Evolutionary conservation across 2,888 invertebrate genomes (phyloP).

Genomic region (Machimus atricapillus): DNA sequence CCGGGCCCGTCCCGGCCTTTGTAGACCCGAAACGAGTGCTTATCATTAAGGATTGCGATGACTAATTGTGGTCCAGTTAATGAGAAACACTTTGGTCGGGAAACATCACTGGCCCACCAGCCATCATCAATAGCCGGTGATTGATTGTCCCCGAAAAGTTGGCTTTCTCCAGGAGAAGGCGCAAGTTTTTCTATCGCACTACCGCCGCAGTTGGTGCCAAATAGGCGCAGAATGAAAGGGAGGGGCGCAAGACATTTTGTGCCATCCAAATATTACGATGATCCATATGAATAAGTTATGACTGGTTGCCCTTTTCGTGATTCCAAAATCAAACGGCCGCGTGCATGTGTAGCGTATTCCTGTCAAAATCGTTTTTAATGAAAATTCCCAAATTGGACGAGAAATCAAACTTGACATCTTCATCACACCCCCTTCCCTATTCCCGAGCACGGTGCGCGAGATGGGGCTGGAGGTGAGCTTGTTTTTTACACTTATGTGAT

Average conservation of each 20-base stretch:
- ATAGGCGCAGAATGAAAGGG: background rate
- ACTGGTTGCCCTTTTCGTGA: background rate
- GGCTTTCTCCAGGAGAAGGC: background rate
- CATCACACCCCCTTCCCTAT: background rate
- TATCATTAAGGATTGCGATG: conserved; percentile 39
- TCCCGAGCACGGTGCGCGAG: background rate
- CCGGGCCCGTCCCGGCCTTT: background rate
- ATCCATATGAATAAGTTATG: conserved; percentile 33
- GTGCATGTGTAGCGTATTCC: background rate
- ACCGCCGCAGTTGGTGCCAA: background rate
- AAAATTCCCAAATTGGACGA: conserved; percentile 38
- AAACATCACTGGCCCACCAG: conserved; percentile 13
- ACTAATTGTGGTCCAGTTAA: conserved; percentile 39
- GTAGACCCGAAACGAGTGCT: conserved; percentile 7
- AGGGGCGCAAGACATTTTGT: background rate
- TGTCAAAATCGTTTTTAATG: conserved; percentile 34
- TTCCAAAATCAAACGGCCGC: background rate
- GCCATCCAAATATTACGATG: background rate
- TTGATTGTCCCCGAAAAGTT: conserved; percentile 22
- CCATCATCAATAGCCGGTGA: conserved; percentile 32
- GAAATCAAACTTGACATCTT: conserved; percentile 40
- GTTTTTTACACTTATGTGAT: conserved; percentile 25
- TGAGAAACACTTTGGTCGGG: conserved; percentile 38
- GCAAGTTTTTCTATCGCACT: background rate
- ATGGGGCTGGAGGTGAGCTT: background rate